These are phyloP conservation scores for Platycheirus rosarum DNA, from an alignment of 2,888 invertebrate genomes.

Conservation along the genomic window DNA sequence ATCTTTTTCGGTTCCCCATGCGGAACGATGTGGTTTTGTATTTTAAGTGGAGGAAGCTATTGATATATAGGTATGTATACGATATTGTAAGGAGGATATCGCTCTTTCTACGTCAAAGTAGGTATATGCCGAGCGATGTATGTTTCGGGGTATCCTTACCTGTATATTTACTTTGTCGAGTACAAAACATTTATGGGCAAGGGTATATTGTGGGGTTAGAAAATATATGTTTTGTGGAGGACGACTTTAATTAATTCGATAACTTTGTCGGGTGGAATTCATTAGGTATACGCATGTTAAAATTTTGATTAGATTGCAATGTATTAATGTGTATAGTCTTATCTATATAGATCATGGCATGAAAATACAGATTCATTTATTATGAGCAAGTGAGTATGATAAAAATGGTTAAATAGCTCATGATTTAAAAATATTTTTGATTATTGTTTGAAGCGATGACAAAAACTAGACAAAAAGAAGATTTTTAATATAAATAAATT, in stretches of 20 bases:
- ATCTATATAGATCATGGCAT: too few relatives aligned
- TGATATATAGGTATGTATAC: not conserved
- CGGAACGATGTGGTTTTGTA: slow-evolving; percentile 73
- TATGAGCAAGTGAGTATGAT: too few relatives aligned
- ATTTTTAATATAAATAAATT: too few relatives aligned
- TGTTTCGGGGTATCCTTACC: not conserved
- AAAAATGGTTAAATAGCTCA: too few relatives aligned
- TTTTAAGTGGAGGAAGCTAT: slow-evolving; percentile 47
- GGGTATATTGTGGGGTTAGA: slow-evolving; percentile 36
- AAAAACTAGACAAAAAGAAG: too few relatives aligned
- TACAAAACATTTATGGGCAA: slow-evolving; percentile 1
- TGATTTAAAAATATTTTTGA: too few relatives aligned
- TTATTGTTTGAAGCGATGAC: too few relatives aligned
- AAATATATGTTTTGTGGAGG: slow-evolving; percentile 47
- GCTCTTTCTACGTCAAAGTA: too few relatives aligned
- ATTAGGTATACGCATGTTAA: slow-evolving; percentile 51
- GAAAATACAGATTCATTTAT: too few relatives aligned
- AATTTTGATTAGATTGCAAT: slow-evolving; percentile 40
- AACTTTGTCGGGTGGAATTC: slow-evolving; percentile 55
- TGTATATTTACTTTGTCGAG: not conserved
- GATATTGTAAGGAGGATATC: too few relatives aligned
- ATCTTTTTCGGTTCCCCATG: slow-evolving; percentile 74
- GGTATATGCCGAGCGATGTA: not conserved
- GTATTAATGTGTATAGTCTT: too few relatives aligned
- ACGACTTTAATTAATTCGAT: slow-evolving; percentile 49